Evolutionary conservation across 2,888 invertebrate species (phyloP), one percentile per base, ranked within the genome.

Genomic region (Ecliptopera silaceata): DNA sequence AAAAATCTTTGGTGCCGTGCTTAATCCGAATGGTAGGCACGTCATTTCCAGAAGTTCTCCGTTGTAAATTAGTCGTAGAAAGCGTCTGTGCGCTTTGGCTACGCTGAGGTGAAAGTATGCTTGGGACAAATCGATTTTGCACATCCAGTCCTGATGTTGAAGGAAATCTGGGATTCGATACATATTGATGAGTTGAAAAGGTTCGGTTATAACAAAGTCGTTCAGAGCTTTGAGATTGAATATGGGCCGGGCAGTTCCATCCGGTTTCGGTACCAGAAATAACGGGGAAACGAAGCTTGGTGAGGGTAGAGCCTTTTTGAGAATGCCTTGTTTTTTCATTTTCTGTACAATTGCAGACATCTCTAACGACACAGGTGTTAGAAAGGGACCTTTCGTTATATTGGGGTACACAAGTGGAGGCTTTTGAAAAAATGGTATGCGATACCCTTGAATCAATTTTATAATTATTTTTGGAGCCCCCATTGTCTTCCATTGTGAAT

Each of bases 11-110:
- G 68, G 74, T 1, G 69, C 71, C n/a, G 64, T 61, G n/a, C 61
- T 62, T 5, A 72, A 50, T 0, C 74, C 72, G 36, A 72, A 72
- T 0, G 71, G 72, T 0, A 75, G 60, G 10, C 70, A 74, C 0
- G 65, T 75, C 70, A 74, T 69, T 13, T 43, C 6, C 13, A 13
- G 26, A 3, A 43, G 26, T 13, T 43, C 26, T 26, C 15, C 15
- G 26, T 29, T 10, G 26, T 43, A 43, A 3, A 13, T 2, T 13
- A 43, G 26, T 4, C 42, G 12, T 8, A 43, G 12, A 22, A 13
- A 43, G 15, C 42, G 26, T 29, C 42, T 26, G 15, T 43, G 42
- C 13, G 13, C 15, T 26, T 13, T 1, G 1, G 42, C 26, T 29
- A 43, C 13, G 4, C 8, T 26, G 3, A 43, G 26, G 26, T 43